Percentiles rank a stretch among this genome's conserved stretches.
Evolutionary conservation across 2,113 vertebrate genomes (phyloP).

Genomic region (Natator depressus): DNA sequence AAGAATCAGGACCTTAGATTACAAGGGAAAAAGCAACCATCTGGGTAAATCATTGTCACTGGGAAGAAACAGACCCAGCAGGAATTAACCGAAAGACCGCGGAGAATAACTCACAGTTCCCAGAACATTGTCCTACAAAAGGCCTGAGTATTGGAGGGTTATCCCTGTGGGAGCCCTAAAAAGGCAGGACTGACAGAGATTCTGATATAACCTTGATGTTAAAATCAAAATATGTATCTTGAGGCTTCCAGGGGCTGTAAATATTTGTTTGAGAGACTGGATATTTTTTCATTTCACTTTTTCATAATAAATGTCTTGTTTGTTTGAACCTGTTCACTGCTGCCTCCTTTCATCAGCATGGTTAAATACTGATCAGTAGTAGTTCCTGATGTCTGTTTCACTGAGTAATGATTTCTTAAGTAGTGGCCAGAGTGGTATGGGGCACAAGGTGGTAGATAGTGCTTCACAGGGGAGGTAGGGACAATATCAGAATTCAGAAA

Average conservation of each 20-base stretch:
- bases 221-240: background rate
- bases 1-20: background rate
- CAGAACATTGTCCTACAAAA: background rate
- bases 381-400: constrained; percentile 1
- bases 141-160: rapidly evolving
- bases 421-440: background rate
- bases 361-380: background rate
- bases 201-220: background rate
- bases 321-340: background rate
- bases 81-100: background rate
- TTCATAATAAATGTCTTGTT: background rate
- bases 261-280: background rate
- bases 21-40: background rate
- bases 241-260: background rate
- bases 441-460: background rate
- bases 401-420: background rate
- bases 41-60: background rate
- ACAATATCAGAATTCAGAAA: background rate
- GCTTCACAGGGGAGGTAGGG: background rate
- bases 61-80: background rate
- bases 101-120: background rate
- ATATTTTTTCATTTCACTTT: background rate
- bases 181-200: background rate
- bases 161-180: background rate
- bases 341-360: background rate